A percentile compares a stretch with the other conserved stretches of the same genome.
Conservation (phyloP, 2,888 invertebrate species). For the Hanleya hanleyi region DNA sequence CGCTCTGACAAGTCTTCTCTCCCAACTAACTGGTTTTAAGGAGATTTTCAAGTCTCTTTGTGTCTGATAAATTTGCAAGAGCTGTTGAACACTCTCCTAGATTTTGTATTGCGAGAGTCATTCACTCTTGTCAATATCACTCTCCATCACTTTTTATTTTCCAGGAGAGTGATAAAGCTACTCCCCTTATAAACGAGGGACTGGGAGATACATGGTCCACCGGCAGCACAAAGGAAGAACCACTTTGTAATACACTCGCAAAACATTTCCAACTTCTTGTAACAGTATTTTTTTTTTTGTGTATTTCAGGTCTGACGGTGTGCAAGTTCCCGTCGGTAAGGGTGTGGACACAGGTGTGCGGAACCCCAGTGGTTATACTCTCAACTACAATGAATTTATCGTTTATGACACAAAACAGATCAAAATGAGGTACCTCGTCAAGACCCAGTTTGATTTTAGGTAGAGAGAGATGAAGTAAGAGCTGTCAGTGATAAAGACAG, state of each 20-base stretch:
- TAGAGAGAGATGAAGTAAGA: conserved; percentile 31
- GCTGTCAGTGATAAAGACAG: too few species aligned
- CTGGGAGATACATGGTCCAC: too few species aligned
- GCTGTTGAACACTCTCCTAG: too few species aligned
- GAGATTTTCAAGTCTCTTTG: too few species aligned
- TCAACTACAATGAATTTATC: conserved; percentile 77
- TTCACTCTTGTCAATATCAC: too few species aligned
- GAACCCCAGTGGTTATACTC: conserved; percentile 66
- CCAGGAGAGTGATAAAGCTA: not conserved
- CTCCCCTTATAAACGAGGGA: too few species aligned
- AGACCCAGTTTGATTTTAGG: conserved; percentile 74
- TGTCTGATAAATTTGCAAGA: too few species aligned
- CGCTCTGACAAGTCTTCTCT: too few species aligned
- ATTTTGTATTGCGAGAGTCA: too few species aligned
- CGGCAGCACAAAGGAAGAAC: too few species aligned
- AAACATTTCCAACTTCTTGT: not conserved
- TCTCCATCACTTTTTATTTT: not conserved
- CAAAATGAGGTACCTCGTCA: conserved; percentile 74
- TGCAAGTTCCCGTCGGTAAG: conserved; percentile 73
- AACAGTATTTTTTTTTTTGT: not conserved
- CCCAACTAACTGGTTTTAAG: too few species aligned
- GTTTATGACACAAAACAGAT: conserved; percentile 75
- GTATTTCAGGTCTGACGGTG: conserved; percentile 64
- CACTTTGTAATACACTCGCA: too few species aligned
- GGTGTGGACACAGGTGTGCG: conserved; percentile 56